These are phyloP conservation scores for Amphimedon queenslandica DNA, from an alignment of 37 sponge, comb jelly and placozoan species.

Conservation along the genomic window DNA sequence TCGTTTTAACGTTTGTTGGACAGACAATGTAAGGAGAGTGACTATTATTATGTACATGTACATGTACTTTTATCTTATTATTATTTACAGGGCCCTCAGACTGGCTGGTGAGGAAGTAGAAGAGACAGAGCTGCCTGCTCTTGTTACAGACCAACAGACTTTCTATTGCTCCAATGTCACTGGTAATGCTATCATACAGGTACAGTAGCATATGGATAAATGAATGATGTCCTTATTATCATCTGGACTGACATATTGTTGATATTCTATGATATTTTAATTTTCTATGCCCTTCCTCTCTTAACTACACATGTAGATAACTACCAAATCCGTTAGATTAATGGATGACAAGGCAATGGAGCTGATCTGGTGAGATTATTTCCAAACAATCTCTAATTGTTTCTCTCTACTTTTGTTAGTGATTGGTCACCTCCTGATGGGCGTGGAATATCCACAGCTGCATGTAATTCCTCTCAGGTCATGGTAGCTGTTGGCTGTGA, in stretches of 20 bases:
- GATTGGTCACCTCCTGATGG: slow-evolving; percentile 85
- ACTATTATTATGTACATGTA: too few relatives aligned
- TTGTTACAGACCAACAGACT: slow-evolving; percentile 75
- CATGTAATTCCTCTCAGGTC: slow-evolving; percentile 69
- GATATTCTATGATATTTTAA: background rate
- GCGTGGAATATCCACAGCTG: slow-evolving; percentile 69
- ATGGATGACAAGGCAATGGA: slow-evolving; percentile 38
- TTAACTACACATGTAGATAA: slow-evolving; percentile 58
- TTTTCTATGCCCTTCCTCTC: background rate
- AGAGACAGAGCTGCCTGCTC: slow-evolving; percentile 74
- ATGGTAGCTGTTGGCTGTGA: slow-evolving; percentile 70
- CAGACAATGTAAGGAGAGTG: slow-evolving; percentile 57
- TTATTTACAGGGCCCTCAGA: slow-evolving; percentile 44
- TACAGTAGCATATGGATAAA: too few relatives aligned
- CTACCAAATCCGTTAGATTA: slow-evolving; percentile 43
- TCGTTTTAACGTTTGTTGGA: slow-evolving; percentile 79
- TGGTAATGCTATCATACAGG: slow-evolving; percentile 72
- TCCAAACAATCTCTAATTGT: background rate
- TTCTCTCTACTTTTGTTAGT: slow-evolving; percentile 10
- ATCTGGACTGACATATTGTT: too few relatives aligned
- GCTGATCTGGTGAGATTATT: slow-evolving; percentile 40
- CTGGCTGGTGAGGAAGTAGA: slow-evolving; percentile 90
- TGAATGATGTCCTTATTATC: too few relatives aligned
- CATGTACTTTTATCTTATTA: too few relatives aligned
- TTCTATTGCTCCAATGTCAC: slow-evolving; percentile 67